Base-by-base conservation (phyloP, 1,140 invertebrate genomes). In the Euschistus heros region DNA sequence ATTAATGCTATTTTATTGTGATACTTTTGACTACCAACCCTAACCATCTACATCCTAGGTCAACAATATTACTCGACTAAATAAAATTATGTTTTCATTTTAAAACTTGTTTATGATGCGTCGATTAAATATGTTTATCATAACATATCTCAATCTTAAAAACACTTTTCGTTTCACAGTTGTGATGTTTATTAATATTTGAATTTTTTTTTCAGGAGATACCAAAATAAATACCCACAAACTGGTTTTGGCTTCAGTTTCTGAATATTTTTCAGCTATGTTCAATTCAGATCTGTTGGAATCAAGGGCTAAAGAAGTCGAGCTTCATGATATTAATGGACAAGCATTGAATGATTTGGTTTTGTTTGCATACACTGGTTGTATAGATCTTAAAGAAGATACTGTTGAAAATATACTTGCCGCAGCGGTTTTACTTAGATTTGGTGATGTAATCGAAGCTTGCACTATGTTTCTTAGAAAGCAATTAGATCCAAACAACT, bases 211-310 rank as follows among this genome's bases (percentile, higher is more conserved):
- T 57, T 57, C 22, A 74, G 81, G 78, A 65, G 77, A 73, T 71
- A 86, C 84, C 74, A 76, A 78, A 50, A 80, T 86, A 65, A 76
- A 80, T 26, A 84, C 84, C 27, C 85, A 87, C 74, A 77, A 83
- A 63, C 72, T 95, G 66, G 88, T 96, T 64, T 80, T 96, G 55
- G 88, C 89, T 72, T 89, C 92, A 65, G 89, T 88, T 55, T 94
- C 91, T 71, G 91, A 94, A 77, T 97, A 96, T 77, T 97, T 97
- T 80, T 85, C 89, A 59, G 92, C 91, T 52, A 96, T 96, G 92
- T 97, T 97, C 74, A 94, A 90, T 27, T 89, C 86, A 69, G 86
- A 87, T 68, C 76, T 96, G 62, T 79, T 85, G 71, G 93, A 96
- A 80, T 83, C 91, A n/a, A 84, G 81, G 63, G 84, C 91, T 75